Conservation (phyloP, 2,797 vertebrate genomes). For the Podargus strigoides region DNA sequence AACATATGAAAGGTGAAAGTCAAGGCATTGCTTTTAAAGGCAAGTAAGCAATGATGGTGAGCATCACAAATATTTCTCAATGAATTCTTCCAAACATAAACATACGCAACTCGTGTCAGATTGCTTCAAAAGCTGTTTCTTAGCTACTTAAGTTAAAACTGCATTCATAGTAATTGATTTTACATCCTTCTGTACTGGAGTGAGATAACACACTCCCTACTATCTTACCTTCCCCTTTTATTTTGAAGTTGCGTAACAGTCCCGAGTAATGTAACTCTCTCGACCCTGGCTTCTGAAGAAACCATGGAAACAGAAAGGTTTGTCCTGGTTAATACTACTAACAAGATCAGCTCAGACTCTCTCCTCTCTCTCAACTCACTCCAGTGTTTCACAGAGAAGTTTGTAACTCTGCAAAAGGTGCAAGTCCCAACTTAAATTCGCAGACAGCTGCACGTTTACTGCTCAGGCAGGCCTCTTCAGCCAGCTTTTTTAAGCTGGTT, state of each 20-base stretch:
- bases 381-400: neutral
- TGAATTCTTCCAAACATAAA: slow-evolving; percentile 13
- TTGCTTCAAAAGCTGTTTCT: slow-evolving; percentile 6
- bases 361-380: neutral
- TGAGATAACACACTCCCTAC: neutral
- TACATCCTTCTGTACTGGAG: neutral
- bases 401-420: neutral
- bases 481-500: neutral
- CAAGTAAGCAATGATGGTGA: neutral
- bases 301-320: neutral
- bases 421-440: neutral
- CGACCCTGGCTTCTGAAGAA: neutral
- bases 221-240: neutral
- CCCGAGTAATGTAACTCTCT: slow-evolving; percentile 27
- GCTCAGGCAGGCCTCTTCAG: neutral
- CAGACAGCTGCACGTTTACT: neutral
- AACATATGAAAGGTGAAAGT: neutral
- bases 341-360: neutral
- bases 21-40: neutral
- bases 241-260: neutral
- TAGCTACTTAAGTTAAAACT: neutral
- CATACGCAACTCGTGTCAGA: neutral
- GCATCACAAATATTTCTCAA: neutral
- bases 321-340: neutral
- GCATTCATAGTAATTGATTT: neutral